Conservation (phyloP, 2,113 vertebrate species). For the Marmota monax region DNA sequence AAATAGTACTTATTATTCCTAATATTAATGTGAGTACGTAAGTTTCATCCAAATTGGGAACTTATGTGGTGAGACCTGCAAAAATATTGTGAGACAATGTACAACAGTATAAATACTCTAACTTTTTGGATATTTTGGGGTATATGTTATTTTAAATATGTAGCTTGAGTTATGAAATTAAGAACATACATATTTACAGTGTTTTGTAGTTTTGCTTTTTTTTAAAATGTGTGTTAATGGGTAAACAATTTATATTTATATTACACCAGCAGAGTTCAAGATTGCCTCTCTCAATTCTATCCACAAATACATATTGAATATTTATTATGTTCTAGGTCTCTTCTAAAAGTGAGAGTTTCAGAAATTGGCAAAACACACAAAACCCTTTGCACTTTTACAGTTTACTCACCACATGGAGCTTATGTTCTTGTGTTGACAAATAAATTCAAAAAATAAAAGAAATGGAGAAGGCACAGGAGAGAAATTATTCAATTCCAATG, state of each 20-base stretch:
- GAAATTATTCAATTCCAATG: not conserved
- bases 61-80: not conserved
- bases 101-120: not conserved
- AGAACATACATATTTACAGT: not conserved
- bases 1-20: not conserved
- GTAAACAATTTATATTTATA: not conserved
- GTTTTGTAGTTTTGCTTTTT: not conserved
- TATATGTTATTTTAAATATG: not conserved
- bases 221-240: not conserved
- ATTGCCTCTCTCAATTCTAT: not conserved
- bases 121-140: not conserved
- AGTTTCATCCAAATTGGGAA: not conserved
- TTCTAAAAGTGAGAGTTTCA: not conserved
- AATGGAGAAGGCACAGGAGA: not conserved
- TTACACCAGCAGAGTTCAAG: not conserved
- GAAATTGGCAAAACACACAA: not conserved
- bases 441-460: slow-evolving; percentile 11
- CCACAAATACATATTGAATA: not conserved
- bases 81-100: not conserved
- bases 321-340: not conserved
- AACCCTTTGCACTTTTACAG: not conserved
- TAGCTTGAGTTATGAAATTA: not conserved
- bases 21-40: not conserved
- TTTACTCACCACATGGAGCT: not conserved
- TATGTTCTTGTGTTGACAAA: not conserved